Conservation (phyloP, 92 coral and sea anemone genomes). For the Diadumene lineata region DNA sequence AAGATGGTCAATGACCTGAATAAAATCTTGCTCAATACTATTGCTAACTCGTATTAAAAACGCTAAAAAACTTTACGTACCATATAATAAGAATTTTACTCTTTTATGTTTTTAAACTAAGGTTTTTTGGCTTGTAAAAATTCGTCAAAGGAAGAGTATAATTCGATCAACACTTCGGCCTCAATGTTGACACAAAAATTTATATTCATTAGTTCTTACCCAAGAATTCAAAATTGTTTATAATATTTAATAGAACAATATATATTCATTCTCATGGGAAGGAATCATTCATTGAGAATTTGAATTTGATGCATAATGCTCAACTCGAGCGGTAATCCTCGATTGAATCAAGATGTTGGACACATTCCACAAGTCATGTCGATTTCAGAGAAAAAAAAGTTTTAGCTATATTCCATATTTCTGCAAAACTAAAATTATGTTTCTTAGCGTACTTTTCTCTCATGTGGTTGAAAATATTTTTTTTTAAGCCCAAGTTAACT, state of each 20-base stretch:
- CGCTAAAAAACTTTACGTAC: not conserved
- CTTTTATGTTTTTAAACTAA: not conserved
- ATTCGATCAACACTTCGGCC: not conserved
- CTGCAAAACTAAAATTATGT: no score
- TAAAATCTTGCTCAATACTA: not conserved
- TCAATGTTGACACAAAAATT: not conserved
- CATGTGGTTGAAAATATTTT: not conserved
- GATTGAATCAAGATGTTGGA: no score
- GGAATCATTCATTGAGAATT: no score
- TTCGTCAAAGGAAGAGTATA: not conserved
- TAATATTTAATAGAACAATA: no score
- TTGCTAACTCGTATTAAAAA: not conserved
- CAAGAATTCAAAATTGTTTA: no score
- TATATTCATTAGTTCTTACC: not conserved
- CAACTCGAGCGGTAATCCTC: no score
- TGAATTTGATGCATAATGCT: no score
- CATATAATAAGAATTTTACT: not conserved
- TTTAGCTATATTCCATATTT: no score
- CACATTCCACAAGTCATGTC: not conserved
- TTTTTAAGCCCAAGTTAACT: not conserved
- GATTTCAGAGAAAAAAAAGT: not conserved
- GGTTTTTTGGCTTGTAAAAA: not conserved
- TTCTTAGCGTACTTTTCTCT: not conserved
- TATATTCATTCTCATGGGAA: no score
- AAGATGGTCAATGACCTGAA: slow-evolving; percentile 10